phyloP scores from a whole-genome alignment of 92 coral and sea anemone species.

The Heteractis magnifica region DNA sequence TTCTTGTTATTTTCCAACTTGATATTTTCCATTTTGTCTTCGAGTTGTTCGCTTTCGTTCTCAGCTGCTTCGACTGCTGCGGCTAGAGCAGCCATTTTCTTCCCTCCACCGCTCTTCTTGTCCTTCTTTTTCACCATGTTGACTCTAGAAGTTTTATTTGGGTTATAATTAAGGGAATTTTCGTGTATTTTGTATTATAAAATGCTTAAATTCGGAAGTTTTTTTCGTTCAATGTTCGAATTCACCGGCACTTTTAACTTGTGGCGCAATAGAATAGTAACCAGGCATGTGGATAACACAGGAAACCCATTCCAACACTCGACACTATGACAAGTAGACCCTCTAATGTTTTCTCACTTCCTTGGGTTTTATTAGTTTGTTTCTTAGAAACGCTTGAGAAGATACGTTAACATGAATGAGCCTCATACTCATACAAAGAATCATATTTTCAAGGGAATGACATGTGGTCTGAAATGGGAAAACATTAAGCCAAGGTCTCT shows the following conservation, averaged over 20 bases:
- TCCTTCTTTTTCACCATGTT: slow-evolving; percentile 70
- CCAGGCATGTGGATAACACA: background rate
- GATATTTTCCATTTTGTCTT: slow-evolving; percentile 34
- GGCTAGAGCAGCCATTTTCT: slow-evolving; percentile 84
- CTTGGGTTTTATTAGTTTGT: too few species aligned
- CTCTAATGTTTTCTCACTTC: too few species aligned
- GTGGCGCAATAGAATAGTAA: background rate
- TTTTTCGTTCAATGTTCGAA: background rate
- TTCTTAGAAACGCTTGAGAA: too few species aligned
- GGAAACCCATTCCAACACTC: background rate
- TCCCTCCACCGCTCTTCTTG: slow-evolving; percentile 57
- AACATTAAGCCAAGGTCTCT: too few species aligned
- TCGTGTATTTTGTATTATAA: background rate
- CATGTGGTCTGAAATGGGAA: too few species aligned
- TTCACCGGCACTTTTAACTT: background rate
- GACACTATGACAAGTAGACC: too few species aligned
- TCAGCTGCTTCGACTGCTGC: slow-evolving; percentile 99
- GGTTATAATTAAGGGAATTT: background rate
- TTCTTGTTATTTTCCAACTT: slow-evolving; percentile 33
- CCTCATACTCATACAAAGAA: too few species aligned
- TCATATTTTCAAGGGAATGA: too few species aligned
- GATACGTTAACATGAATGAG: too few species aligned
- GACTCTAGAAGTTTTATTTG: background rate
- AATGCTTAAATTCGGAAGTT: background rate
- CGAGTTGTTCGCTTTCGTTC: slow-evolving; percentile 58